Evolutionary conservation across 2,113 vertebrate species (phyloP).

Genomic region (Hemiscyllium ocellatum): DNA sequence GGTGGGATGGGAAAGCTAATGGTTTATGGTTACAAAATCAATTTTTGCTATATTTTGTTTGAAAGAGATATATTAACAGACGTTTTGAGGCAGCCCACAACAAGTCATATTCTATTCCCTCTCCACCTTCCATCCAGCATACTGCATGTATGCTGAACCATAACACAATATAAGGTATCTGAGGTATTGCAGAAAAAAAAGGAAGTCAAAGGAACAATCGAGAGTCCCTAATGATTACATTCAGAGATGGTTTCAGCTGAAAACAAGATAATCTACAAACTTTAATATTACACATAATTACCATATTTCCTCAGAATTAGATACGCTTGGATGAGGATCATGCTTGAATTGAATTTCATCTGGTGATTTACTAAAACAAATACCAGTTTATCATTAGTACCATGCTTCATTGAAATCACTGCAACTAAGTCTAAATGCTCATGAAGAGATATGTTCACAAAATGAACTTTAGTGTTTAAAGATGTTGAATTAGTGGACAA

Average conservation of each 20-base stretch:
- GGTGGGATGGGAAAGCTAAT: neutral
- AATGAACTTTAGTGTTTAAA: neutral
- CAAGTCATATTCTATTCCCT: neutral
- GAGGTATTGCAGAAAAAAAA: neutral
- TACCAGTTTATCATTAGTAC: neutral
- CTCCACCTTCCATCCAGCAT: neutral
- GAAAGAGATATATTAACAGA: neutral
- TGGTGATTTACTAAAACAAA: neutral
- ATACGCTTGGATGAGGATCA: neutral
- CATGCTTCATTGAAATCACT: neutral
- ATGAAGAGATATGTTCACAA: neutral
- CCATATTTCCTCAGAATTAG: neutral
- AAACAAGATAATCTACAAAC: neutral
- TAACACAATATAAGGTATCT: neutral
- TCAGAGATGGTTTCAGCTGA: neutral
- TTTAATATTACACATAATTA: slow-evolving; percentile 8
- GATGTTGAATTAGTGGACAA: neutral
- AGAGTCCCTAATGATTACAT: neutral
- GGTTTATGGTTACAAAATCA: neutral
- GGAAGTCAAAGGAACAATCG: neutral
- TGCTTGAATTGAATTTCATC: neutral
- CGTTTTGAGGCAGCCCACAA: neutral
- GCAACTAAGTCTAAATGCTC: neutral
- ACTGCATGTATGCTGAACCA: neutral
- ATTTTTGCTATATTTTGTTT: neutral